These are phyloP conservation scores for Cottoperca gobio DNA, from an alignment of 2,797 vertebrate genomes.

Conservation along the genomic window DNA sequence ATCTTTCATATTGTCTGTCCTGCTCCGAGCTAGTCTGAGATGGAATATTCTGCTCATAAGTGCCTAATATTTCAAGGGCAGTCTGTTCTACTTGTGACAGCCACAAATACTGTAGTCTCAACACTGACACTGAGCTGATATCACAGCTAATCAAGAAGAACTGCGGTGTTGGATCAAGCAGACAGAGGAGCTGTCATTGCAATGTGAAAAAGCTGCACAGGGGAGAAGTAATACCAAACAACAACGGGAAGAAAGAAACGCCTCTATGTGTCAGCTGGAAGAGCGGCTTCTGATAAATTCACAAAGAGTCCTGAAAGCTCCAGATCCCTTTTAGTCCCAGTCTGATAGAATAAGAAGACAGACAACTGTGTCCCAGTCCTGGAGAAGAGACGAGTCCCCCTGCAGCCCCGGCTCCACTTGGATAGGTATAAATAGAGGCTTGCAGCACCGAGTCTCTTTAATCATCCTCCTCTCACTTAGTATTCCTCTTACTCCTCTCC, in stretches of 20 bases:
- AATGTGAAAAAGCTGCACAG: conserved; percentile 27
- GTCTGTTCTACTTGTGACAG: conserved; percentile 20
- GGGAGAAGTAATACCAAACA: conserved; percentile 26
- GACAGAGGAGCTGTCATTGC: conserved; percentile 26
- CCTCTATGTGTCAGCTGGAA: conserved; percentile 26
- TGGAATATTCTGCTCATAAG: neutral
- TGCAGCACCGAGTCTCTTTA: conserved; percentile 53
- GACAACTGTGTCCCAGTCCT: conserved; percentile 52
- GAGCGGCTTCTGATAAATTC: conserved; percentile 39
- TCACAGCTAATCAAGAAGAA: conserved; percentile 47
- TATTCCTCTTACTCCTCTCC: conserved; percentile 57
- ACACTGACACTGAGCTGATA: conserved; percentile 29
- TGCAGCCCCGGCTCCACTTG: conserved; percentile 36
- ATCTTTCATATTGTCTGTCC: neutral
- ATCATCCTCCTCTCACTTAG: conserved; percentile 55
- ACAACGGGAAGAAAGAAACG: neutral
- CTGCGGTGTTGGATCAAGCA: conserved; percentile 19
- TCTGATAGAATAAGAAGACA: conserved; percentile 55
- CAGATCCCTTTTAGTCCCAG: conserved; percentile 49
- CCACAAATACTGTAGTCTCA: conserved; percentile 10
- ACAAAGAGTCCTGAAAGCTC: conserved; percentile 47
- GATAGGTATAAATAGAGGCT: conserved; percentile 68
- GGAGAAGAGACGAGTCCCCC: conserved; percentile 39
- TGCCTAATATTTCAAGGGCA: conserved; percentile 2
- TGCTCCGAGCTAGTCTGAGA: neutral